Percentiles rank a stretch among this genome's conserved stretches.
These are phyloP conservation scores for Morone saxatilis DNA, from an alignment of 2,113 vertebrate genomes.

Conservation along the genomic window DNA sequence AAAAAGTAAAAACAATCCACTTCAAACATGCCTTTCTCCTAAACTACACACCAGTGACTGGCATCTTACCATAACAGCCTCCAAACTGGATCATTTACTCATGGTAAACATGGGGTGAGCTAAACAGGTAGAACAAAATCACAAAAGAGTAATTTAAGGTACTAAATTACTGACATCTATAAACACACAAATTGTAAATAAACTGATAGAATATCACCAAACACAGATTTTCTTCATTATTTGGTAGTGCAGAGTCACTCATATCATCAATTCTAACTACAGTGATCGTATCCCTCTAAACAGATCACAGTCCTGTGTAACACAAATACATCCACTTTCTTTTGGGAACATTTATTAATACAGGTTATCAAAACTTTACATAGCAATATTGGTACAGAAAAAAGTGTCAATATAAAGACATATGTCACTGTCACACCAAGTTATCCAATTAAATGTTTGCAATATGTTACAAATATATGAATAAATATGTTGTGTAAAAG, in stretches of 20 bases:
- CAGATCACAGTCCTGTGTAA: neutral
- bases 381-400: no score
- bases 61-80: neutral
- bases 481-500: neutral
- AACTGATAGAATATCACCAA: neutral
- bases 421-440: no score
- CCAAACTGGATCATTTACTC: neutral
- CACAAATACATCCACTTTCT: neutral
- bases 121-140: neutral
- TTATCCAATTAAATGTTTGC: no score
- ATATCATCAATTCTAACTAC: neutral
- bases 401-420: no score
- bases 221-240: neutral
- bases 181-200: neutral
- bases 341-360: no score
- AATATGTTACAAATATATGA: no score
- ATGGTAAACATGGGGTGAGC: neutral
- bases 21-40: neutral
- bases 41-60: neutral
- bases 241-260: neutral
- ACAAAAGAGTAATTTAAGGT: neutral
- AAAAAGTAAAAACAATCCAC: neutral
- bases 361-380: no score
- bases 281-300: neutral
- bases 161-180: neutral